Evolutionary conservation across 1,140 invertebrate species (phyloP), one percentile per base, ranked within the genome.

Genomic region (Chelonus insularis): DNA sequence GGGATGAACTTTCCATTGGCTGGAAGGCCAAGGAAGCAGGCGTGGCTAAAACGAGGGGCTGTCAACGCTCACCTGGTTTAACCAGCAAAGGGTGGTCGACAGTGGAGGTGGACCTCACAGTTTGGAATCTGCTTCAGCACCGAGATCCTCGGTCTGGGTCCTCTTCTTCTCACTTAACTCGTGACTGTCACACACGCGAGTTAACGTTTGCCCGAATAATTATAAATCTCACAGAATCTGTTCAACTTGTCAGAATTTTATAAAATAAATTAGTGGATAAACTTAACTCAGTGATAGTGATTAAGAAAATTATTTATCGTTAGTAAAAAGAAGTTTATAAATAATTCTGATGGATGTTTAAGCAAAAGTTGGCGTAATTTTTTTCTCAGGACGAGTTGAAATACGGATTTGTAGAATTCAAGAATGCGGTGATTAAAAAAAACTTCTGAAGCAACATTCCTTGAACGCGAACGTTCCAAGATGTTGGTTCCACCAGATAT

Each of bases 401-500:
- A 32, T 56, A 39, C 18, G 16, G 4, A 25, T 1, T 41, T 1
- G 18, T 9, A 12, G 9, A 37, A 41, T 23, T 9, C 21, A 23
- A 25, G 37, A n/a, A 12, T 43, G 32, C 50, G 25, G 45, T 36
- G 51, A n/a, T n/a, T n/a, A n/a, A 54, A 52, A 29, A n/a, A 4
- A 50, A 25, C 29, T 4, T 32, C 50, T 52, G 50, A 52, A 52
- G 23, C 25, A 34, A 8, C 29, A 12, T 43, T 69, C 61, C 7
- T 34, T 11, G n/a, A 34, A 8, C 32, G 1, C n/a, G n/a, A n/a
- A n/a, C n/a, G n/a, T n/a, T n/a, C 43, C 47, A 82, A 75, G 56
- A 94, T 94, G 91, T 82, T 94, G 75, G 90, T 93, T 62, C 91
- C 91, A 60, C 86, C 89, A 71, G 90, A 94, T 74, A 93, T 94